Percentiles rank a stretch among this genome's conserved stretches.
phyloP scores from a whole-genome alignment of 2,888 invertebrate species.

The Lochmaea capreae region DNA sequence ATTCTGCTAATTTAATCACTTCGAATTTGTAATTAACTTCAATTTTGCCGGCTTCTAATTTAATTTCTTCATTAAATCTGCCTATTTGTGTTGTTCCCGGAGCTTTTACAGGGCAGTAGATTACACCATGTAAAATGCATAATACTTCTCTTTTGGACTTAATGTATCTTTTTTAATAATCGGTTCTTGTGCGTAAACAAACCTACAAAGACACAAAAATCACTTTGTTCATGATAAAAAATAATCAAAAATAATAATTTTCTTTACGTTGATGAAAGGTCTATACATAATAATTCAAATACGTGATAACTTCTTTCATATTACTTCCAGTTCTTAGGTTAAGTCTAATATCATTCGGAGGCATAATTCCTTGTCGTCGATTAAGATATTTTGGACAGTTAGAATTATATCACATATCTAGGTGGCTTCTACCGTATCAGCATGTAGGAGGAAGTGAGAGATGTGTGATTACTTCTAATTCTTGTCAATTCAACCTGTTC shows the following conservation, averaged over 20 bases:
- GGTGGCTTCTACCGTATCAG: no score
- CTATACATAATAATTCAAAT: no score
- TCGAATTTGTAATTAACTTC: slow-evolving; percentile 43
- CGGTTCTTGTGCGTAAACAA: not conserved
- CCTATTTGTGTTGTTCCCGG: slow-evolving; percentile 24
- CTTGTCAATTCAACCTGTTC: no score
- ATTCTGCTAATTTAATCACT: slow-evolving; percentile 47
- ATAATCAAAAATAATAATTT: not conserved
- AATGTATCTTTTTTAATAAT: not conserved
- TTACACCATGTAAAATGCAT: slow-evolving; percentile 20
- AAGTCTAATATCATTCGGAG: no score
- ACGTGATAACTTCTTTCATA: no score
- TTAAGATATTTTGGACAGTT: no score
- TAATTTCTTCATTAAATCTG: slow-evolving; percentile 40
- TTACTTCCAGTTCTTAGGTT: no score
- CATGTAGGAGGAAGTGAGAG: no score
- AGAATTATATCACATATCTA: no score
- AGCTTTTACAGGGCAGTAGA: slow-evolving; percentile 12
- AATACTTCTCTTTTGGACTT: not conserved
- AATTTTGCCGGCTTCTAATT: slow-evolving; percentile 40
- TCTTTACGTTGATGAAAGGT: no score
- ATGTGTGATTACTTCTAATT: no score
- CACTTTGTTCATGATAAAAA: not conserved
- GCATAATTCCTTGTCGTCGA: no score
- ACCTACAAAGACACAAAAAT: not conserved